Conservation (phyloP, 2,797 vertebrate genomes). For the Miichthys miiuy region DNA sequence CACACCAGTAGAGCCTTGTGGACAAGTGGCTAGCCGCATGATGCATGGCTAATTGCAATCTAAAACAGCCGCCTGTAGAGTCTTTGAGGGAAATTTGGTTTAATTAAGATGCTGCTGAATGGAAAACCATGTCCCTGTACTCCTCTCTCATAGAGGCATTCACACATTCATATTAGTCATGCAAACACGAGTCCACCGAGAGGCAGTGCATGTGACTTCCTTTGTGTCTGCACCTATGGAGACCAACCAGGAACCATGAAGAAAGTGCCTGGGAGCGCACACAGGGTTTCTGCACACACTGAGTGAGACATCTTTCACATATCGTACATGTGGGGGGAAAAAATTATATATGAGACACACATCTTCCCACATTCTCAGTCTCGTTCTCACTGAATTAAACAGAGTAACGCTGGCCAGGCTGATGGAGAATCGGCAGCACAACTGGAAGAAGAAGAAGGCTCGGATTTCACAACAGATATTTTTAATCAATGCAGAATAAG, state of each 20-base stretch:
- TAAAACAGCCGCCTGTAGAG: conserved; percentile 71
- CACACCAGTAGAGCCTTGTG: conserved; percentile 40
- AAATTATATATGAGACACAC: conserved; percentile 53
- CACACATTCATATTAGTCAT: conserved; percentile 60
- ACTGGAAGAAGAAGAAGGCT: conserved; percentile 20
- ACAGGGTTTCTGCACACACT: conserved; percentile 37
- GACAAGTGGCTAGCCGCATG: conserved; percentile 56
- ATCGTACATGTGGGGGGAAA: conserved; percentile 32
- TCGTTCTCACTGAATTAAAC: conserved; percentile 58
- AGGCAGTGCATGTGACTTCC: conserved; percentile 19
- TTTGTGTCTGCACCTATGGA: conserved; percentile 39
- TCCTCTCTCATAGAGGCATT: conserved; percentile 47
- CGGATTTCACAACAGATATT: conserved; percentile 64
- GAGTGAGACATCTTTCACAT: conserved; percentile 60
- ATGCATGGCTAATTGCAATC: conserved; percentile 74
- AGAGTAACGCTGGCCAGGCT: conserved; percentile 25
- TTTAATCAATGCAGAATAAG: conserved; percentile 71
- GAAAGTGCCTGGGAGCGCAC: conserved; percentile 14
- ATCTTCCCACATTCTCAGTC: conserved; percentile 44
- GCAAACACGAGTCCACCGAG: conserved; percentile 52
- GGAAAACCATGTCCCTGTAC: conserved; percentile 44
- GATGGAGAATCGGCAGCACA: conserved; percentile 48
- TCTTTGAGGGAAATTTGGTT: conserved; percentile 72
- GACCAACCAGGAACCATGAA: conserved; percentile 23
- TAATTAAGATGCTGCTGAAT: conserved; percentile 75